Conservation (phyloP, 2,113 vertebrate species). For the Atrichornis clamosus region DNA sequence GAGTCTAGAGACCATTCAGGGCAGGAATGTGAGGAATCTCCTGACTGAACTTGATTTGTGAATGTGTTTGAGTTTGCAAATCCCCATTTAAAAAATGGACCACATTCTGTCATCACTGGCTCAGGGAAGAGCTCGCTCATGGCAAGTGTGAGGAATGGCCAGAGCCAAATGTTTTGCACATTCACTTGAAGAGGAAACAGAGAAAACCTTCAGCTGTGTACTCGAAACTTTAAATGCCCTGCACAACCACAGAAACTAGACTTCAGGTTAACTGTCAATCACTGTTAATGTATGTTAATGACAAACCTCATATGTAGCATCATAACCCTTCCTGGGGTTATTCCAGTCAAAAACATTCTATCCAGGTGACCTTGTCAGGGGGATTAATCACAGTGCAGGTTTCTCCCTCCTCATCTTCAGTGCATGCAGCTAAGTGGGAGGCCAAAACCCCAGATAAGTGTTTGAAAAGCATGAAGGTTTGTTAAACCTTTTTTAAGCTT, state of each 20-base stretch:
- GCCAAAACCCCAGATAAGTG: background rate
- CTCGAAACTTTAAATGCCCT: background rate
- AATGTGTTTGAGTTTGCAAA: background rate
- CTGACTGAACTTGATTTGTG: background rate
- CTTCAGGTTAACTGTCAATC: background rate
- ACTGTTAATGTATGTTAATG: background rate
- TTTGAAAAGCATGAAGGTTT: background rate
- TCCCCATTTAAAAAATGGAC: background rate
- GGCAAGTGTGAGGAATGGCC: background rate
- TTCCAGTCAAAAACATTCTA: background rate
- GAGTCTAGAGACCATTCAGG: background rate
- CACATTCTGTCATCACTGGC: background rate
- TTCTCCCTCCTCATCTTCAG: background rate
- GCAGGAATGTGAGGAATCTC: conserved; percentile 12
- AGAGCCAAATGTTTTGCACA: background rate
- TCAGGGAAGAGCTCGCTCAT: background rate
- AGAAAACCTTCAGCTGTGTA: background rate
- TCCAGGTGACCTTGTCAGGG: background rate
- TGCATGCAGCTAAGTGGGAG: background rate
- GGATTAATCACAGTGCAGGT: background rate
- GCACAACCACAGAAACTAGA: background rate
- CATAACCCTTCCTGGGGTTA: background rate
- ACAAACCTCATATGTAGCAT: background rate
- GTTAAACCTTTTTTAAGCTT: background rate
- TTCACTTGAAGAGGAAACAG: background rate